phyloP scores from a whole-genome alignment of 35 echinoderm and acorn worm species.

The Anneissia japonica region DNA sequence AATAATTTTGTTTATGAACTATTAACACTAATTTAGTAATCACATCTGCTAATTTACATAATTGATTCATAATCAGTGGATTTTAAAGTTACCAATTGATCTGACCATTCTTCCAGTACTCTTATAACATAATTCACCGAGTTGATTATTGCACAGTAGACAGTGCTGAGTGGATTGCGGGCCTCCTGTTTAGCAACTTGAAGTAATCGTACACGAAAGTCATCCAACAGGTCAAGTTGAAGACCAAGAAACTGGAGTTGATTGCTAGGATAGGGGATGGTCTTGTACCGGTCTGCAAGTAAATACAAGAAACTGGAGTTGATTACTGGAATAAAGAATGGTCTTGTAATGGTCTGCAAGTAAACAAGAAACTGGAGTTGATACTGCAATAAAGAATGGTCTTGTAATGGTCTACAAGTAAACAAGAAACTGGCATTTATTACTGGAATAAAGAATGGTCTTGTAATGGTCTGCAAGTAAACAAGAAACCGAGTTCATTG shows the following conservation, averaged over 20 bases:
- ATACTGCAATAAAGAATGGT: background rate
- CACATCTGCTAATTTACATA: too few species aligned
- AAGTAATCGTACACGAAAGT: constrained; percentile 65
- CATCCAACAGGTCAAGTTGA: constrained; percentile 73
- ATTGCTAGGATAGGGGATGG: constrained; percentile 64
- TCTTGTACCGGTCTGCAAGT: constrained; percentile 67
- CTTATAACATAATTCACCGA: constrained; percentile 73
- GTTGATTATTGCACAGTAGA: constrained; percentile 80
- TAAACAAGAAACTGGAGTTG: too few species aligned
- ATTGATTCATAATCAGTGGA: too few species aligned
- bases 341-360: too few species aligned
- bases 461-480: too few species aligned
- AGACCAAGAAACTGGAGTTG: constrained; percentile 87
- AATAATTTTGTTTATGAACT: too few species aligned
- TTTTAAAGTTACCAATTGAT: constrained; percentile 89
- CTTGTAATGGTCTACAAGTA: too few species aligned
- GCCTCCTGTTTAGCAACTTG: constrained; percentile 70
- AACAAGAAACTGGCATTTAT: too few species aligned
- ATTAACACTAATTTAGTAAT: too few species aligned
- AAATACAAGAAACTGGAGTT: background rate
- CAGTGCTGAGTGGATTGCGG: constrained; percentile 51
- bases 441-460: too few species aligned
- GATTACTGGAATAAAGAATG: too few species aligned
- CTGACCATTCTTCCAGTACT: constrained; percentile 76
- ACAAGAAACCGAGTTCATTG: too few species aligned